Base-by-base conservation (phyloP, 2,797 vertebrate species). In the Mycteria americana region DNA sequence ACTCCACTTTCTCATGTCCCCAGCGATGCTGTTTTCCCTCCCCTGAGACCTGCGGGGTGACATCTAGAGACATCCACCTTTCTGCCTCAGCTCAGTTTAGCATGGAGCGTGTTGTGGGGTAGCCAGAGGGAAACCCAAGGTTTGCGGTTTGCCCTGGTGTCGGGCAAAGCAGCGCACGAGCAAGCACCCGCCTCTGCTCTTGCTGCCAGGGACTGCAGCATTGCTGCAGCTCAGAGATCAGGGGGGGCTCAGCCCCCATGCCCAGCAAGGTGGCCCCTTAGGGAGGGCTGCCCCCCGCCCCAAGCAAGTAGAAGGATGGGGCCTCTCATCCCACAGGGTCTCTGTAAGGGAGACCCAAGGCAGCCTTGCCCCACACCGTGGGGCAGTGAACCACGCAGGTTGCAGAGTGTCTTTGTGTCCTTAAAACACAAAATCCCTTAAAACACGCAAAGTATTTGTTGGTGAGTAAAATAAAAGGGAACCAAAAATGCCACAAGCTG, bases 71-170 rank as follows among this genome's bases (percentile, higher is more conserved):
- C 7, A 48, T 5, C 3, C 37, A n/a, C 33, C 18, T 43, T 76
- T 62, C 33, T 35, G 11, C 43, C 25, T 22, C 39, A 10, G 41
- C 43, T 27, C 37, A 27, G 4, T 41, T 27, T 18, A 48, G 24
- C 17, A 4, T 5, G 16, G 13, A n/a, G 57, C 3, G 0, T 0
- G 1, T 30, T 41, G 19, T 13, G 41, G 33, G 27, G 16, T 6
- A n/a, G 31, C 33, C 56, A 23, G 53, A 69, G n/a, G 46, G 41
- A 74, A 86, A 62, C 3, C 10, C 2, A 1, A 14, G 15, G 13
- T 39, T 76, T 73, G 28, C 41, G 15, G 13, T 39, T 76, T 73
- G 28, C 41, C 70, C 30, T 1, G 2, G 75, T 5, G 2, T 9
- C 27, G 37, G 41, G 33, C 54, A 85, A n/a, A 76, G 76, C 14